Conservation (phyloP, 2,797 vertebrate species). For the Sylvilagus floridanus region DNA sequence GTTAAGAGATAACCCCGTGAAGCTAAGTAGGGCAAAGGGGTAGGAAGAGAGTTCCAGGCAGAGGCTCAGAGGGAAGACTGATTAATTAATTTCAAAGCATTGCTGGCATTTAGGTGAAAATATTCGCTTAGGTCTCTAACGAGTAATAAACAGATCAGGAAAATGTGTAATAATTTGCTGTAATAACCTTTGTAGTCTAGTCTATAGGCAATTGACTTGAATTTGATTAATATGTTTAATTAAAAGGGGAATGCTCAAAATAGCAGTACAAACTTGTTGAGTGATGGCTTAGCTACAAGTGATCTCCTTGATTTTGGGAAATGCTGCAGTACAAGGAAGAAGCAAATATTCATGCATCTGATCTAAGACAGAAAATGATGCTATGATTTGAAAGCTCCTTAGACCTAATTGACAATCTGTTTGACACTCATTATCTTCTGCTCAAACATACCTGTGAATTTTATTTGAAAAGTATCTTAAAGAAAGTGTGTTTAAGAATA, state of each 20-base stretch:
- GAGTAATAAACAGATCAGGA: background rate
- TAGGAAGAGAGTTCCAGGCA: conserved; percentile 27
- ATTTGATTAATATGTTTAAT: conserved; percentile 64
- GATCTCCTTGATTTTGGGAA: conserved; percentile 48
- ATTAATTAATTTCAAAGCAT: conserved; percentile 20
- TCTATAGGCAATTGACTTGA: conserved; percentile 33
- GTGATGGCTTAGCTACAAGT: background rate
- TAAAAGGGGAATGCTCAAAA: conserved; percentile 36
- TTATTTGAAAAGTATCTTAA: conserved; percentile 45
- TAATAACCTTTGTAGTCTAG: conserved; percentile 24
- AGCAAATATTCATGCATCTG: conserved; percentile 40
- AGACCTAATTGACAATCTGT: conserved; percentile 7
- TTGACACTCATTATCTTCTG: background rate
- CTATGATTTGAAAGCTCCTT: conserved; percentile 26
- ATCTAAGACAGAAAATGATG: conserved; percentile 32
- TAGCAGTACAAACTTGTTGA: conserved; percentile 22
- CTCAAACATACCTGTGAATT: conserved; percentile 14
- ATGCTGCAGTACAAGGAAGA: conserved; percentile 18
- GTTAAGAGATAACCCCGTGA: conserved; percentile 18
- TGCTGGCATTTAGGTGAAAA: conserved; percentile 26
- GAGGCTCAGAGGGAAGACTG: conserved; percentile 18
- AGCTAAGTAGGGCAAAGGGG: background rate
- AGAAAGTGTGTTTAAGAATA: conserved; percentile 25
- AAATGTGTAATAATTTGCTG: background rate
- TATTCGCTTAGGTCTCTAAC: background rate